Percentiles rank a stretch among this genome's conserved stretches.
phyloP scores from a whole-genome alignment of 2,113 vertebrate genomes.

The Heptranchias perlo region DNA sequence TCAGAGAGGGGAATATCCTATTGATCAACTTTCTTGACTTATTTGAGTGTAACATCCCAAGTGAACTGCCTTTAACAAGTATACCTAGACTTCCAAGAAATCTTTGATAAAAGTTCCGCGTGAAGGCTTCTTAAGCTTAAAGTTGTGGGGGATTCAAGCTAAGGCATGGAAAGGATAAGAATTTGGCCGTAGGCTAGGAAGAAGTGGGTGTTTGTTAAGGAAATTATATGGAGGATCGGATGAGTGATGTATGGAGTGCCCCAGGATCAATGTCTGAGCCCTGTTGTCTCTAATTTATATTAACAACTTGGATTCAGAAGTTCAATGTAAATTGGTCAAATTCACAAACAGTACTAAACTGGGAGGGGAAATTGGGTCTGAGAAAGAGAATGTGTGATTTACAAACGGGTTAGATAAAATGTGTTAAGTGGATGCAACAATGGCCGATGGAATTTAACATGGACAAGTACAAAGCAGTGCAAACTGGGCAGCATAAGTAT shows the following conservation, averaged over 20 bases:
- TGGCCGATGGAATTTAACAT: neutral
- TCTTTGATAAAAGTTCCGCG: neutral
- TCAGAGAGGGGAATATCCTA: neutral
- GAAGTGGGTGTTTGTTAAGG: neutral
- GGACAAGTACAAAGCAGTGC: neutral
- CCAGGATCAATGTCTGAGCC: neutral
- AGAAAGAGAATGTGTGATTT: neutral
- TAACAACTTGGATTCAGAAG: too few relatives aligned
- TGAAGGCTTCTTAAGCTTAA: too few relatives aligned
- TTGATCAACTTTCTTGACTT: neutral
- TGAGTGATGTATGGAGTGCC: neutral
- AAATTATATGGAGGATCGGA: neutral
- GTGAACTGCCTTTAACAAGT: neutral
- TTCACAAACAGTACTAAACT: neutral
- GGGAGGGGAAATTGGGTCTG: neutral
- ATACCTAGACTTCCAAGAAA: neutral
- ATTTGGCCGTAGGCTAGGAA: neutral
- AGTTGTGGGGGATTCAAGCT: too few relatives aligned
- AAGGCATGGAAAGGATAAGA: neutral
- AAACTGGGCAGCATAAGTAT: neutral
- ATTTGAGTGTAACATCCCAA: neutral
- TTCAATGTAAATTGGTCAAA: too few relatives aligned
- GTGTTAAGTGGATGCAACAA: neutral
- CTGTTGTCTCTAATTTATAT: neutral
- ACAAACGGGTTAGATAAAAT: neutral